phyloP scores from a whole-genome alignment of 1,140 invertebrate species.

The Lamellibrachia luymesi region DNA sequence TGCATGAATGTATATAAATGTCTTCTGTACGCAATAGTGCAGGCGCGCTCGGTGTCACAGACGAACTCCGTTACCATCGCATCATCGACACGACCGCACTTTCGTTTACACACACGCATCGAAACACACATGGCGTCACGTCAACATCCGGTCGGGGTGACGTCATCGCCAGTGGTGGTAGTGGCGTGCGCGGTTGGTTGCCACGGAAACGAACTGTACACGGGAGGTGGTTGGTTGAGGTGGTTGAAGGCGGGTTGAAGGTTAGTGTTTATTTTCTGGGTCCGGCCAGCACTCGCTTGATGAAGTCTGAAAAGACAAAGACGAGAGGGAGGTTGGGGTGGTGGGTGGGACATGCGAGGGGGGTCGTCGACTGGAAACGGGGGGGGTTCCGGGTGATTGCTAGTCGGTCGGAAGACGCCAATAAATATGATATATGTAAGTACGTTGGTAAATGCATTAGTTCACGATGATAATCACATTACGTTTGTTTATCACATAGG shows the following conservation, averaged over 20 bases:
- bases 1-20: background rate
- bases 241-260: background rate
- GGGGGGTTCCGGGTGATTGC: background rate
- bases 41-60: background rate
- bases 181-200: background rate
- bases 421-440: background rate
- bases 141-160: background rate
- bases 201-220: background rate
- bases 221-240: background rate
- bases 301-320: conserved; percentile 29
- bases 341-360: background rate
- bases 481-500: background rate
- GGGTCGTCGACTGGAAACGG: background rate
- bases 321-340: background rate
- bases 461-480: background rate
- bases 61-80: background rate
- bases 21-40: background rate
- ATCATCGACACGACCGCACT: background rate
- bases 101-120: background rate
- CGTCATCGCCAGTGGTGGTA: background rate
- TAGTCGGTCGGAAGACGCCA: background rate
- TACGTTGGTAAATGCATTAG: background rate
- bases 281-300: conserved; percentile 29
- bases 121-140: background rate
- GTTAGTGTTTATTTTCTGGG: conserved; percentile 14